Evolutionary conservation across 2,888 invertebrate genomes (phyloP).

Genomic region (Ormyrus pomaceus): DNA sequence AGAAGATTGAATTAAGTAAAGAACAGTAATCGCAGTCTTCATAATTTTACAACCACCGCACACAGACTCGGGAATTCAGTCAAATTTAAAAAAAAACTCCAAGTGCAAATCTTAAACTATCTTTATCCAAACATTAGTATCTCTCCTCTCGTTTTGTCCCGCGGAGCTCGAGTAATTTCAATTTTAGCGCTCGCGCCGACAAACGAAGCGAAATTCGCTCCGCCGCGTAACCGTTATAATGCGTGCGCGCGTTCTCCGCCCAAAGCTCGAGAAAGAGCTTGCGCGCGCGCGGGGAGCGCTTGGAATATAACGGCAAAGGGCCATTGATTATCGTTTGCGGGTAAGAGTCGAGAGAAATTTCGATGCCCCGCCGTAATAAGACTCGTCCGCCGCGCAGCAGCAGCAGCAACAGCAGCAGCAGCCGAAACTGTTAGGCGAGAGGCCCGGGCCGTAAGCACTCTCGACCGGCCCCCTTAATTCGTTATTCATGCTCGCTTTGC

Average conservation of each 20-base stretch:
- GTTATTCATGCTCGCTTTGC: constrained; percentile 51
- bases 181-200: constrained; percentile 1
- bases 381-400: not conserved
- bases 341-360: constrained; percentile 48
- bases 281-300: too few species aligned
- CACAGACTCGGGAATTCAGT: too few species aligned
- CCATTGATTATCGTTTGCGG: constrained; percentile 48
- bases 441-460: not conserved
- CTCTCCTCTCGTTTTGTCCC: not conserved
- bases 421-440: constrained; percentile 25
- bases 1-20: too few species aligned
- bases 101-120: too few species aligned
- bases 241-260: not conserved
- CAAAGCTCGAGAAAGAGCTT: too few species aligned
- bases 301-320: constrained; percentile 15
- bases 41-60: too few species aligned
- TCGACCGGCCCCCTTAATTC: constrained; percentile 45
- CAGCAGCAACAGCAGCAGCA: not conserved
- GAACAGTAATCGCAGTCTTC: too few species aligned
- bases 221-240: constrained; percentile 19
- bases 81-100: too few species aligned
- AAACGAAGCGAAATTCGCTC: not conserved
- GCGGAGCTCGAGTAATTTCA: constrained; percentile 9
- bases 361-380: constrained; percentile 40
- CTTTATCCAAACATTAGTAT: too few species aligned